These are phyloP conservation scores for Lerista edwardsae DNA, from an alignment of 2,797 vertebrate genomes.

Conservation along the genomic window DNA sequence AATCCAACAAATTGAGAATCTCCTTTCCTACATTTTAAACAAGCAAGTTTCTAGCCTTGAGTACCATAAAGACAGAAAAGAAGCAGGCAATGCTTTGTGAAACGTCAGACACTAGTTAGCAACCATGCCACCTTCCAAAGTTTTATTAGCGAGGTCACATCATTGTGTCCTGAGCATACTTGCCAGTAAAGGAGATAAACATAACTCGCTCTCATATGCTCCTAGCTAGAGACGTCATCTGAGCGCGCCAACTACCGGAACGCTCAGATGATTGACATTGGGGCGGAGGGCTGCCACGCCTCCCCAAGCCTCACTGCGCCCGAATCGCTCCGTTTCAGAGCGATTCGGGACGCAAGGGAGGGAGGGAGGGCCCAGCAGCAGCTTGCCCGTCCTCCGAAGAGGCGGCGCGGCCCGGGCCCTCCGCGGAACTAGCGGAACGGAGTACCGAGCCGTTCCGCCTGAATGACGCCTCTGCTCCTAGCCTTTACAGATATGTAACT, in stretches of 20 bases:
- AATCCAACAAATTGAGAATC: background rate
- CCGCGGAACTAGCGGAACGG: too few species aligned
- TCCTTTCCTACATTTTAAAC: background rate
- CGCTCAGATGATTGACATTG: too few species aligned
- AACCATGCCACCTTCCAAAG: background rate
- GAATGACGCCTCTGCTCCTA: too few species aligned
- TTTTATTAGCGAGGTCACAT: background rate
- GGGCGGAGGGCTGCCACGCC: too few species aligned
- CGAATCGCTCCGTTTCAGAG: too few species aligned
- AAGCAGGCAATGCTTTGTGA: background rate
- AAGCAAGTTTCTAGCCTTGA: background rate
- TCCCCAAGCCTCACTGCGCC: too few species aligned
- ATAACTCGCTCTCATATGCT: background rate
- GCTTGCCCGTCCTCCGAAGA: too few species aligned
- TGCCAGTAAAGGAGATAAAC: background rate
- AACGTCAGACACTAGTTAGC: background rate
- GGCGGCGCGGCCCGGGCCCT: too few species aligned
- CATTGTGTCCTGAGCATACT: background rate
- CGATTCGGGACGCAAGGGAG: too few species aligned
- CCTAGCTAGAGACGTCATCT: background rate
- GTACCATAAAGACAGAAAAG: background rate
- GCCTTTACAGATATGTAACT: background rate
- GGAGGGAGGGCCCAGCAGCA: too few species aligned
- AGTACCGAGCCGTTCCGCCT: too few species aligned
- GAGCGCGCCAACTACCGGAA: too few species aligned